phyloP scores from a whole-genome alignment of 2,113 vertebrate species.

The Xenus cinereus region DNA sequence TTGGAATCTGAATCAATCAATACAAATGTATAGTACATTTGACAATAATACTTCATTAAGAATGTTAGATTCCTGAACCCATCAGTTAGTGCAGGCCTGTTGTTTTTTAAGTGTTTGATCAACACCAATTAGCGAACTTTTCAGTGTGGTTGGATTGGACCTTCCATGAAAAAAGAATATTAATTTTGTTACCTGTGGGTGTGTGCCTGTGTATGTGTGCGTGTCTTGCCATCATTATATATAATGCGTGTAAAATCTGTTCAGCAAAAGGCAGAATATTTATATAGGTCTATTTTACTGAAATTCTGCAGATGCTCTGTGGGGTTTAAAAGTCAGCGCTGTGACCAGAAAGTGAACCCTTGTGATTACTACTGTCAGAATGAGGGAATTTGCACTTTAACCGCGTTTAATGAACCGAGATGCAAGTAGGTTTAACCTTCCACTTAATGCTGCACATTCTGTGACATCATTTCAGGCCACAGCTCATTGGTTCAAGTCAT shows the following conservation, averaged over 20 bases:
- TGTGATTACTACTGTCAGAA: conserved; percentile 99
- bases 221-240: conserved; percentile 49
- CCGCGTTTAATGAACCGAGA: conserved; percentile 98
- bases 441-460: conserved; percentile 79
- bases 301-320: conserved; percentile 99
- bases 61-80: background rate
- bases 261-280: conserved; percentile 73
- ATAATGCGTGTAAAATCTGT: conserved; percentile 62
- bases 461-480: conserved; percentile 83
- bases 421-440: conserved; percentile 99
- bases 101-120: background rate
- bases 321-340: conserved; percentile 99
- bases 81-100: background rate
- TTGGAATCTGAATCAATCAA: background rate
- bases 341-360: conserved; percentile 99
- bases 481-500: conserved; percentile 80
- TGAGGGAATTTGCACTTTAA: conserved; percentile 99
- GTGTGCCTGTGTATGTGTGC: background rate
- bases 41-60: background rate
- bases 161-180: background rate
- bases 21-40: background rate
- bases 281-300: conserved; percentile 87
- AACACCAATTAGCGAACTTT: background rate
- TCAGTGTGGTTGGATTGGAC: background rate
- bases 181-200: background rate